A percentile compares a stretch with the other conserved stretches of the same genome.
Conservation (phyloP, 2,797 vertebrate species). For the Mus minutoides region DNA sequence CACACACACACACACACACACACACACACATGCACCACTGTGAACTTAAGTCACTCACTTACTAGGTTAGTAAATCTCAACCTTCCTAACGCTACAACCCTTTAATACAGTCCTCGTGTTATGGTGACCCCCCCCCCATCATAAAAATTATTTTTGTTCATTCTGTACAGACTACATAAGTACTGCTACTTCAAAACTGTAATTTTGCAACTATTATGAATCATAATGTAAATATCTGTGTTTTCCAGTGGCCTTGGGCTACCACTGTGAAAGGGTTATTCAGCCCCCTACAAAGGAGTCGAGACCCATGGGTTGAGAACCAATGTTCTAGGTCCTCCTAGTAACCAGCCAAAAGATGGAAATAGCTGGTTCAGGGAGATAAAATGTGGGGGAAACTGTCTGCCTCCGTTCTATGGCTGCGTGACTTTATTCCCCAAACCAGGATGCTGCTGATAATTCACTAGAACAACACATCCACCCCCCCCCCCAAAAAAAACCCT, state of each 20-base stretch:
- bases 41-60: neutral
- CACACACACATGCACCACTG: neutral
- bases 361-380: neutral
- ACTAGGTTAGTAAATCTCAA: neutral
- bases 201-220: neutral
- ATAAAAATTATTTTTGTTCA: neutral
- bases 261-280: neutral
- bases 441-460: neutral
- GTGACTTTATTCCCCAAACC: neutral
- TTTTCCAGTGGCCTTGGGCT: neutral
- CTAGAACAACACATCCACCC: neutral
- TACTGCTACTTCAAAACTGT: neutral
- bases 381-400: neutral
- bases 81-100: neutral
- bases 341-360: neutral
- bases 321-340: neutral
- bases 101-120: neutral
- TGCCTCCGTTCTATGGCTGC: neutral
- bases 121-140: neutral
- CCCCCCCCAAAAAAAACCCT: neutral
- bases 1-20: accelerated
- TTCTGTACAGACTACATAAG: neutral
- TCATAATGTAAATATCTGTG: neutral
- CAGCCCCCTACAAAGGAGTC: neutral
- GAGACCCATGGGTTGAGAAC: neutral